Percentiles rank a stretch among this genome's conserved stretches.
These are phyloP conservation scores for Pongo abelii DNA, from an alignment of 2,113 vertebrate species.

Conservation along the genomic window DNA sequence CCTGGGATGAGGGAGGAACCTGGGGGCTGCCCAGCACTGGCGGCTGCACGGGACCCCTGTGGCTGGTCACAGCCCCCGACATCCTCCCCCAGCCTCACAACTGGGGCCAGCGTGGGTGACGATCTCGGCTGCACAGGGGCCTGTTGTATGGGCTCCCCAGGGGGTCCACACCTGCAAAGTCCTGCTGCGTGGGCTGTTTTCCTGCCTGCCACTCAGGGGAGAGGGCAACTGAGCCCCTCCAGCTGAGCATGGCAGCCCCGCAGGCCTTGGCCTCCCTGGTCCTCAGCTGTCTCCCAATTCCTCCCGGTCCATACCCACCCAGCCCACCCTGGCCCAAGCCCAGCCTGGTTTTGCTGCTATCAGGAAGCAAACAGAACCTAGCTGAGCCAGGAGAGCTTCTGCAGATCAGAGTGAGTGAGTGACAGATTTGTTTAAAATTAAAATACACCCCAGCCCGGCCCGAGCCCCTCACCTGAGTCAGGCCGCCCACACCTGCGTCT, in stretches of 20 bases:
- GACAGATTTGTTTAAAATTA: constrained; percentile 71
- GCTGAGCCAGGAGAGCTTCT: constrained; percentile 68
- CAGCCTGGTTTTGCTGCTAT: constrained; percentile 66
- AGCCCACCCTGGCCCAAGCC: background rate
- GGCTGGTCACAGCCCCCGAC: background rate
- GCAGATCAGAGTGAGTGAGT: constrained; percentile 67
- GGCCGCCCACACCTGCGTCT: constrained; percentile 85
- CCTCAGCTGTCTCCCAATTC: background rate
- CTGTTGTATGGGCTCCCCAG: background rate
- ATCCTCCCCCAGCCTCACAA: background rate
- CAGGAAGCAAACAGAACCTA: constrained; percentile 66
- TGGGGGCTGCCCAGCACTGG: background rate
- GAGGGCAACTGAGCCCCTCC: background rate
- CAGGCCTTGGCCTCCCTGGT: background rate
- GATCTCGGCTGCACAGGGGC: accelerated
- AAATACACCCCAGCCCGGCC: background rate
- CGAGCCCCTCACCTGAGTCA: constrained; percentile 84
- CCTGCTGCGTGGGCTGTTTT: background rate
- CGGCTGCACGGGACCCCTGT: background rate
- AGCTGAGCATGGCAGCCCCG: accelerated
- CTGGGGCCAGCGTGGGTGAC: accelerated
- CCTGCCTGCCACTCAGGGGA: too few species aligned
- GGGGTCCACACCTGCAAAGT: background rate
- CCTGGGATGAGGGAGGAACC: background rate
- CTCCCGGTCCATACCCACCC: background rate